A percentile compares a stretch with the other conserved stretches of the same genome.
phyloP scores from a whole-genome alignment of 2,797 vertebrate genomes.

The Odontamblyopus rebecca region DNA sequence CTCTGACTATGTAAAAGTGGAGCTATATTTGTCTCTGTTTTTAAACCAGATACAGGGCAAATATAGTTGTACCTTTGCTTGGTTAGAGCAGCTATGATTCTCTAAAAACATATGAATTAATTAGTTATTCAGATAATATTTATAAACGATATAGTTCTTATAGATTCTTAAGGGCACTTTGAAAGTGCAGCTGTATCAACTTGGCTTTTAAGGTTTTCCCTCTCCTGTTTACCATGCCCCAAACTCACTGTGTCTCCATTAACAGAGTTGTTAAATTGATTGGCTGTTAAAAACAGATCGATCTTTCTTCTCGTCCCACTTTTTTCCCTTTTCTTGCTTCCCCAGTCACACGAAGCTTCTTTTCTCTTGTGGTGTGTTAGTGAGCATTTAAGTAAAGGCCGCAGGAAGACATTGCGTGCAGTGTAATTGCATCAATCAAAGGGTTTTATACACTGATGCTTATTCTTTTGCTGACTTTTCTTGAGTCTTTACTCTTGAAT shows the following conservation, averaged over 20 bases:
- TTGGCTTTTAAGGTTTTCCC: slow-evolving; percentile 51
- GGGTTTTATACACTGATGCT: slow-evolving; percentile 37
- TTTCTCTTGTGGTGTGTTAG: slow-evolving; percentile 40
- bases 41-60: too few relatives aligned
- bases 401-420: slow-evolving; percentile 51
- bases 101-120: background rate
- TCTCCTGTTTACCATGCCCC: slow-evolving; percentile 45
- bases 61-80: background rate
- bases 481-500: slow-evolving; percentile 28
- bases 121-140: slow-evolving; percentile 1
- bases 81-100: background rate
- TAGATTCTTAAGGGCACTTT: slow-evolving; percentile 27
- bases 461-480: slow-evolving; percentile 22
- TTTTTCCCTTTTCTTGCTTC: slow-evolving; percentile 25
- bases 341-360: slow-evolving; percentile 36
- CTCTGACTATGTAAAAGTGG: too few relatives aligned
- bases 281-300: slow-evolving; percentile 73
- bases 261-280: slow-evolving; percentile 78
- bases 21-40: too few relatives aligned
- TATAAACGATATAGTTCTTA: background rate
- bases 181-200: slow-evolving; percentile 37
- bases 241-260: slow-evolving; percentile 73
- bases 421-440: slow-evolving; percentile 63
- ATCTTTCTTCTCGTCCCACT: slow-evolving; percentile 55
- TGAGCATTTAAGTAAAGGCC: slow-evolving; percentile 43